Percentiles rank a stretch among this genome's conserved stretches.
Evolutionary conservation across 2,113 vertebrate genomes (phyloP).

Genomic region (Hylia prasina): DNA sequence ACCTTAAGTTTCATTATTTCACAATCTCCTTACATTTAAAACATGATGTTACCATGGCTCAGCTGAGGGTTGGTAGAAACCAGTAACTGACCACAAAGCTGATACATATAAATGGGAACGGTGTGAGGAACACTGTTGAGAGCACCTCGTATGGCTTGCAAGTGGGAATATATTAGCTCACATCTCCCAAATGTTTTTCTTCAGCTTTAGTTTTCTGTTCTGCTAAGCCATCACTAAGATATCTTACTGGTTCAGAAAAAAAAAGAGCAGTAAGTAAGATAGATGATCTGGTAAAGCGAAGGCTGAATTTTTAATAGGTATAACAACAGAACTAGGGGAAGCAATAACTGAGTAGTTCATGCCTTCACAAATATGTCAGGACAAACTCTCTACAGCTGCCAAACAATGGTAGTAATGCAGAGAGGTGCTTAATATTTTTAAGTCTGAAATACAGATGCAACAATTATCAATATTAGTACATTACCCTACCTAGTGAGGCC

Average conservation of each 20-base stretch:
- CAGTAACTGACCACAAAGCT: neutral
- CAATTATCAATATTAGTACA: neutral
- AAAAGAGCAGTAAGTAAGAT: neutral
- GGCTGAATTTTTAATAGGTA: neutral
- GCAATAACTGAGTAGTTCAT: neutral
- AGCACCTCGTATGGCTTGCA: neutral
- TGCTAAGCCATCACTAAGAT: neutral
- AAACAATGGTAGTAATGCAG: neutral
- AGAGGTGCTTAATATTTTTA: neutral
- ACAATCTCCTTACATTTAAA: neutral
- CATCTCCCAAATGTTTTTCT: neutral
- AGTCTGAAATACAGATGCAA: neutral
- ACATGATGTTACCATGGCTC: neutral
- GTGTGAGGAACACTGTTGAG: neutral
- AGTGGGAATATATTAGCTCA: neutral
- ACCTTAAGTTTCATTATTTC: neutral
- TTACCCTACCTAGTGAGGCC: neutral
- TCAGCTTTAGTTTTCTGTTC: neutral
- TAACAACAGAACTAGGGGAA: neutral
- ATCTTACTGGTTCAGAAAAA: neutral
- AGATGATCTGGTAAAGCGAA: neutral
- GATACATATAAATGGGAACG: neutral
- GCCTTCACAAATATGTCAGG: neutral
- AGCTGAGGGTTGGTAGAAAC: neutral
- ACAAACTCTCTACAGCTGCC: neutral